Evolutionary conservation across 2,888 invertebrate species (phyloP).

Genomic region (Hoplodrina ambigua): DNA sequence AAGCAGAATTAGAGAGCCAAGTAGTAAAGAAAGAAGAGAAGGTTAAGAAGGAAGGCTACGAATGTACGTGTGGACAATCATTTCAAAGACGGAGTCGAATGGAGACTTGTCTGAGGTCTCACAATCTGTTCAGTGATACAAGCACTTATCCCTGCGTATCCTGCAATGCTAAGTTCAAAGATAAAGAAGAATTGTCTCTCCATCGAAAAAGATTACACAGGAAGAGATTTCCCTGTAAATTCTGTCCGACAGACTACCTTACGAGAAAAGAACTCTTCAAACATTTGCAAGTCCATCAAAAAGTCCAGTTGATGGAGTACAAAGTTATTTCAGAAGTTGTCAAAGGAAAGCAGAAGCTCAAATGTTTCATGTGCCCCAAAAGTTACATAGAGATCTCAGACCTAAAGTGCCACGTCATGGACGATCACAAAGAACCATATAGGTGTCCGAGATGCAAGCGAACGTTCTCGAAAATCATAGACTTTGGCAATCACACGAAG

Average conservation of each 20-base stretch:
- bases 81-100: conserved; percentile 81
- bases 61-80: conserved; percentile 82
- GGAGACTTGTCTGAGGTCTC: conserved; percentile 84
- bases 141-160: conserved; percentile 76
- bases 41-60: conserved; percentile 77
- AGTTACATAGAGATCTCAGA: conserved; percentile 79
- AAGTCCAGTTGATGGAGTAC: conserved; percentile 86
- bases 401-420: conserved; percentile 84
- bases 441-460: conserved; percentile 80
- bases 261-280: conserved; percentile 84
- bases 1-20: conserved; percentile 52
- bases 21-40: conserved; percentile 50
- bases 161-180: conserved; percentile 79
- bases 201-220: conserved; percentile 82
- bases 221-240: conserved; percentile 85
- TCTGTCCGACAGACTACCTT: conserved; percentile 86
- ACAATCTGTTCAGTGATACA: conserved; percentile 72
- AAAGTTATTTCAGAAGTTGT: conserved; percentile 86
- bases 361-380: conserved; percentile 84
- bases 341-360: conserved; percentile 81
- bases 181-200: conserved; percentile 77
- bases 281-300: conserved; percentile 85
- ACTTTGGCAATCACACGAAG: conserved; percentile 84
- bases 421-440: conserved; percentile 83
- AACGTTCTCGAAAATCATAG: conserved; percentile 81